Percentiles rank a stretch among this genome's conserved stretches.
phyloP scores from a whole-genome alignment of 2,888 invertebrate species.

The Ganaspis brasiliensis region DNA sequence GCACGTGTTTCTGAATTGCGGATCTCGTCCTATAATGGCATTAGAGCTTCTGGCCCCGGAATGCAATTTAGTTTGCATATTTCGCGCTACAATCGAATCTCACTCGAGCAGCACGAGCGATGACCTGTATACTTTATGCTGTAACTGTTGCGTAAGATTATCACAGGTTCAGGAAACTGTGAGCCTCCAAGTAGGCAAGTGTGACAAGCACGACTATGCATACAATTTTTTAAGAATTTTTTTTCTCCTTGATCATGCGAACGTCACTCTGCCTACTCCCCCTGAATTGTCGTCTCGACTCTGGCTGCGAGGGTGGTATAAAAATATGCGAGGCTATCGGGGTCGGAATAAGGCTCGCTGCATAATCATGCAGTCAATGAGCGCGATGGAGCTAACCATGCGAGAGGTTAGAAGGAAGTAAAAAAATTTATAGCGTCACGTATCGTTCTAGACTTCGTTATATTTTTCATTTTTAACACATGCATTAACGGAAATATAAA shows the following conservation, averaged over 20 bases:
- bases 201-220: conserved; percentile 14
- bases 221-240: conserved; percentile 2
- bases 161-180: background rate
- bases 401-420: conserved; percentile 67
- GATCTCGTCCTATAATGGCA: conserved; percentile 29
- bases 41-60: conserved; percentile 56
- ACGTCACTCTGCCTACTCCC: conserved; percentile 13
- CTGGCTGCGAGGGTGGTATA: conserved; percentile 50
- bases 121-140: conserved; percentile 63
- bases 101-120: conserved; percentile 63
- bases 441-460: conserved; percentile 49
- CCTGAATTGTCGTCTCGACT: conserved; percentile 46
- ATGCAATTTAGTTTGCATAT: conserved; percentile 76
- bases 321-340: conserved; percentile 70
- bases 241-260: background rate
- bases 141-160: conserved; percentile 65
- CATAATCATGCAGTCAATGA: conserved; percentile 77
- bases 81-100: conserved; percentile 71
- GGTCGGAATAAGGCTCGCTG: conserved; percentile 65
- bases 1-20: conserved; percentile 39
- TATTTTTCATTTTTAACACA: conserved; percentile 6
- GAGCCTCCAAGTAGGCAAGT: background rate
- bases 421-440: conserved; percentile 68
- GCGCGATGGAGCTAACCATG: conserved; percentile 74
- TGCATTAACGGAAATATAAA: conserved; percentile 8